phyloP scores from a whole-genome alignment of 2,113 vertebrate genomes.

The Platichthys flesus region DNA sequence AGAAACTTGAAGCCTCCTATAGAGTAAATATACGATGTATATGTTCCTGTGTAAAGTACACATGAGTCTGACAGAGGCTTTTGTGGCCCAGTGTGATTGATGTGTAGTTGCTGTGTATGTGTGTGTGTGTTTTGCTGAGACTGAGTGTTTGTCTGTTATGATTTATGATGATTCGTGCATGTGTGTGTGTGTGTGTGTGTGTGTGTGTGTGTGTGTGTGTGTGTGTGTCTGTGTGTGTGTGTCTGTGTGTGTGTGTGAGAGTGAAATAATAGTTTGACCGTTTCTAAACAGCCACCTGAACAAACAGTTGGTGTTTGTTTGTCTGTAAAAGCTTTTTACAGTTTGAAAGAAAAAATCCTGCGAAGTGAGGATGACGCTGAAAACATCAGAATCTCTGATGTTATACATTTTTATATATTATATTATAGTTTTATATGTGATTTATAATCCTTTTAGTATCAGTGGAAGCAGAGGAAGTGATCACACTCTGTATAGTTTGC shows the following conservation, averaged over 20 bases:
- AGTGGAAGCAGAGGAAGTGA: too few species aligned
- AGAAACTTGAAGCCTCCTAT: background rate
- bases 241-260: background rate
- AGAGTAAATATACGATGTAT: slow-evolving; percentile 17
- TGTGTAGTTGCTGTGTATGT: slow-evolving; percentile 38
- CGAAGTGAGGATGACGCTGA: too few species aligned
- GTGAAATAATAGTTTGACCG: slow-evolving; percentile 14
- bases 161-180: slow-evolving; percentile 23
- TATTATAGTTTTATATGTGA: too few species aligned
- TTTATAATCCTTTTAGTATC: too few species aligned
- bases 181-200: background rate
- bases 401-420: too few species aligned
- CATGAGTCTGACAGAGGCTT: slow-evolving; percentile 26
- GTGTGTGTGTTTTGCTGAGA: slow-evolving; percentile 17
- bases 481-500: too few species aligned
- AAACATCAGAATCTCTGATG: too few species aligned
- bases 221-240: slow-evolving; percentile 9
- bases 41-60: background rate
- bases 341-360: background rate
- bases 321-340: slow-evolving; percentile 21
- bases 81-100: slow-evolving; percentile 52
- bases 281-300: slow-evolving; percentile 71
- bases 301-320: slow-evolving; percentile 53
- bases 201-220: slow-evolving; percentile 27
- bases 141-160: slow-evolving; percentile 33